Base-by-base conservation (phyloP, 37 sponge, comb jelly and placozoan species). In the Geodia barretti region DNA sequence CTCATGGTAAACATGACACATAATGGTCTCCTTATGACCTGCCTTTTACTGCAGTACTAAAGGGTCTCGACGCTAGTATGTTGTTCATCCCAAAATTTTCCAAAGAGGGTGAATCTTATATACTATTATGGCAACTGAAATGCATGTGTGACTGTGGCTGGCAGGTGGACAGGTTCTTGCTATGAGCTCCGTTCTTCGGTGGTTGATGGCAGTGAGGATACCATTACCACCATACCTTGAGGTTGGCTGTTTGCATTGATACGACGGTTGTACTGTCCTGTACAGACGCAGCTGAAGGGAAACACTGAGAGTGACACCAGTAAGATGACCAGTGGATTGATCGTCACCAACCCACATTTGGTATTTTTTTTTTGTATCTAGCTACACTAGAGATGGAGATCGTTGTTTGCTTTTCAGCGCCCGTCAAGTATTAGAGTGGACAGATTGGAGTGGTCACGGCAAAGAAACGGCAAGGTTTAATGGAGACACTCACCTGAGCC, bases 81-180 rank as follows among this genome's bases (percentile, higher is more conserved):
- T 40, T 72, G 35, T 85, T 78, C 41, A n/a, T 85, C 30, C 86
- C 86, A 4, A 62, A 64, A 62, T 78, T 78, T 71, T 25, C 28
- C 41, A 39, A 43, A 1, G 17, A 37, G 29, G 36, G 4, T 38
- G 74, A 40, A 60, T 37, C 33, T 47, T 60, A 59, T 0, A 62
- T 47, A 39, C n/a, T 1, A 76, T 26, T 8, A 11, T 4, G 47
- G 7, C 9, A 21, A 58, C n/a, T 11, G n/a, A 11, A 25, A 11
- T 37, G 14, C 40, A 29, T 35, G 20, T 39, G 19, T n/a, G n/a
- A n/a, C n/a, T n/a, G n/a, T n/a, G n/a, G n/a, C n/a, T n/a, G n/a
- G n/a, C n/a, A n/a, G n/a, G n/a, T n/a, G n/a, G n/a, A n/a, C n/a
- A n/a, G n/a, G n/a, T n/a, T n/a, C n/a, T n/a, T n/a, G n/a, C n/a